Evolutionary conservation across 2,113 vertebrate genomes (phyloP).

Genomic region (western clawed frog (Xenopus tropicalis)): DNA sequence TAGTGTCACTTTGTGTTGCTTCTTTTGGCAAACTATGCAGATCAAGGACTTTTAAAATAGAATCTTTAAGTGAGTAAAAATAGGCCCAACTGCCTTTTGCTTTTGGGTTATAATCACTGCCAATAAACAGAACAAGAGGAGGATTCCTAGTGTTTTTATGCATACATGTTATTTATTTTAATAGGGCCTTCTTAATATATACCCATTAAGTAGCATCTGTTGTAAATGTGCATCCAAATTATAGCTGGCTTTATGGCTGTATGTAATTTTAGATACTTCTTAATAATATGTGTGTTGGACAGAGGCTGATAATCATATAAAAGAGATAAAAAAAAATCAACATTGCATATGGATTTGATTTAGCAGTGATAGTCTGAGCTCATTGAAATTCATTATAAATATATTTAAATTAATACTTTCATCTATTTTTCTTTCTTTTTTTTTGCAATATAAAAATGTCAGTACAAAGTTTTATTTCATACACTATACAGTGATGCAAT

Average conservation of each 20-base stretch:
- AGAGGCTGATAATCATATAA: neutral
- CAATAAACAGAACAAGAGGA: neutral
- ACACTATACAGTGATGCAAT: too few species aligned
- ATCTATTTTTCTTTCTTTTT: too few species aligned
- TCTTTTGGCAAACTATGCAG: neutral
- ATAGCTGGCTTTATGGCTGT: neutral
- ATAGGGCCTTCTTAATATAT: neutral
- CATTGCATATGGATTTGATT: neutral
- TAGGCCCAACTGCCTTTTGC: neutral
- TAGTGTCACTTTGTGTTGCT: neutral
- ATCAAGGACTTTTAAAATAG: neutral
- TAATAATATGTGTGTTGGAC: neutral
- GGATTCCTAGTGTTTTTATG: neutral
- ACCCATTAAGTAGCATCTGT: neutral
- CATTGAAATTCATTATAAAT: too few species aligned
- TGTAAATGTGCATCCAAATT: neutral
- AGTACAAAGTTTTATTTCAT: too few species aligned
- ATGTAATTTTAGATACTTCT: neutral
- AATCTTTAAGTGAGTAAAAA: neutral
- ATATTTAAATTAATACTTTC: too few species aligned
- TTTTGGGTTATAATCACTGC: constrained; percentile 1
- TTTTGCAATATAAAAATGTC: too few species aligned
- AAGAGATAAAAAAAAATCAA: neutral
- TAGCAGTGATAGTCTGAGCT: too few species aligned
- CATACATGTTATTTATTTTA: neutral